Conservation (phyloP, 2,113 vertebrate species). For the Embiotoca jacksoni region DNA sequence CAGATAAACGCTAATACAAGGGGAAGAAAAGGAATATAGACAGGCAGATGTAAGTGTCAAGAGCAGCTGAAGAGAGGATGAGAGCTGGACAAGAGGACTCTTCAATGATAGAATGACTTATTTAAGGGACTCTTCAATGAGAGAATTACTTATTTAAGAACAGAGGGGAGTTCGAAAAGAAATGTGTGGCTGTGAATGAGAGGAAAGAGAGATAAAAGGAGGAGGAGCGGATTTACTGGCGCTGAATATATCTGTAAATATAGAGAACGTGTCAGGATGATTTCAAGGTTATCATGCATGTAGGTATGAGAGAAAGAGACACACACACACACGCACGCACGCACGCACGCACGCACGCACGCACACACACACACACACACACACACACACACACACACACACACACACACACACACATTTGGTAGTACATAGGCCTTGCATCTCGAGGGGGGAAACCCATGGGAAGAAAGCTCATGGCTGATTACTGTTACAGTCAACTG, state of each 20-base stretch:
- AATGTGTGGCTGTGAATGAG: slow-evolving; percentile 1
- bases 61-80: slow-evolving; percentile 33
- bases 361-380: slow-evolving; percentile 7
- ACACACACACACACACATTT: neutral
- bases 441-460: slow-evolving; percentile 27
- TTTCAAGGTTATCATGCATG: slow-evolving; percentile 39
- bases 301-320: neutral
- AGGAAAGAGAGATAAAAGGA: slow-evolving; percentile 6
- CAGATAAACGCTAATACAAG: slow-evolving; percentile 48
- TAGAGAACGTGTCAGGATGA: slow-evolving; percentile 26
- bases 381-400: slow-evolving; percentile 11
- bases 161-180: neutral
- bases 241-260: slow-evolving; percentile 16
- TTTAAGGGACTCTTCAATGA: slow-evolving; percentile 35
- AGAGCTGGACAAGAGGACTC: slow-evolving; percentile 42
- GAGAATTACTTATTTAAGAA: slow-evolving; percentile 40
- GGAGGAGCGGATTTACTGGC: neutral
- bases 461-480: slow-evolving; percentile 45
- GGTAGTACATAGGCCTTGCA: slow-evolving; percentile 16
- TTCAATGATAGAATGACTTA: slow-evolving; percentile 38
- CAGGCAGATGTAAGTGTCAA: slow-evolving; percentile 50
- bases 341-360: neutral
- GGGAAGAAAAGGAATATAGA: slow-evolving; percentile 44
- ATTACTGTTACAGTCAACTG: slow-evolving; percentile 68
- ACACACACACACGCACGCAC: slow-evolving; percentile 16